Conservation (phyloP, 2,797 vertebrate species). For the Myotis findleyi region DNA sequence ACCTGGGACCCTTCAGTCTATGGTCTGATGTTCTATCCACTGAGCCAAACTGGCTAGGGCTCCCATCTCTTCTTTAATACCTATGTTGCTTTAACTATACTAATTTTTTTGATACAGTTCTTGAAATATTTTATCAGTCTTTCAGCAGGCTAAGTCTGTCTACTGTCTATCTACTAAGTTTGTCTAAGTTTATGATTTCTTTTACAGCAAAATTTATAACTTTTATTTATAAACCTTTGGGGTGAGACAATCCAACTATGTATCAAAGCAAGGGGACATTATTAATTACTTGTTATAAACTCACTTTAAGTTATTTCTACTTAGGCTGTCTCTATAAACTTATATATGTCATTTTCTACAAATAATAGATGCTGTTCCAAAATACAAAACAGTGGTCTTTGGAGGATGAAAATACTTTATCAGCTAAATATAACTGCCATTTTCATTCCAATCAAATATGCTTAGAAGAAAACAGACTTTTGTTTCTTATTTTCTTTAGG, state of each 20-base stretch:
- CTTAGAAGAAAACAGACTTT: slow-evolving; percentile 19
- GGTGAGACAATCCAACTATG: neutral
- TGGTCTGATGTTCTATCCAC: no score
- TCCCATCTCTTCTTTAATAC: neutral
- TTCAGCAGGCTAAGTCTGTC: neutral
- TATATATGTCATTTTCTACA: slow-evolving; percentile 15
- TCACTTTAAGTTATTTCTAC: slow-evolving; percentile 35
- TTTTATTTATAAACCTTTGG: slow-evolving; percentile 35
- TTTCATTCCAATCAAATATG: neutral
- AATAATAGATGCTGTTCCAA: slow-evolving; percentile 24
- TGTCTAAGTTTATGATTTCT: slow-evolving; percentile 19
- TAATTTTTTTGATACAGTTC: neutral
- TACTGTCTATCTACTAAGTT: neutral
- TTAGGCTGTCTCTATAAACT: neutral
- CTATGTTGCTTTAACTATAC: neutral
- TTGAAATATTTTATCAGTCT: neutral
- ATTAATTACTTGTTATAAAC: neutral
- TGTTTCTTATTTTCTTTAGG: neutral
- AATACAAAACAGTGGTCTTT: neutral
- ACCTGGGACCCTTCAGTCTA: no score
- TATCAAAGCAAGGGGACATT: neutral
- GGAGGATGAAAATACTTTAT: slow-evolving; percentile 19
- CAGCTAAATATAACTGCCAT: slow-evolving; percentile 15
- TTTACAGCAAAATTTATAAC: slow-evolving; percentile 13
- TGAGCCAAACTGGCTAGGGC: no score